A percentile compares a stretch with the other conserved stretches of the same genome.
Evolutionary conservation across 2,888 invertebrate species (phyloP).

Genomic region (Acanthacorydalis orientalis): DNA sequence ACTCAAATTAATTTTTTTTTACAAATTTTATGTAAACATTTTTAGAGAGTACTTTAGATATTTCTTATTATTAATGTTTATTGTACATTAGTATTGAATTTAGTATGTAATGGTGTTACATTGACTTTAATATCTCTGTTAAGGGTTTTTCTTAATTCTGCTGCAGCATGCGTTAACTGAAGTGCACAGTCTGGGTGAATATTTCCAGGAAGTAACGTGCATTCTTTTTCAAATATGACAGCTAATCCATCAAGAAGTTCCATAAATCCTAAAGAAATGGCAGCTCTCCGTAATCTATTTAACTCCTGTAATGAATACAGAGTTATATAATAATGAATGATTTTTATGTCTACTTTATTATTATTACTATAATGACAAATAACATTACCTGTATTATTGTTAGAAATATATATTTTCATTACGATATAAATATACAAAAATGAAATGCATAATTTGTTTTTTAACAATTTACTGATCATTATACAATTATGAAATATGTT

Average conservation of each 20-base stretch:
- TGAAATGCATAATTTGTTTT: too few species aligned
- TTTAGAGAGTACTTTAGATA: too few species aligned
- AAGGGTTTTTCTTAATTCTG: constrained; percentile 57
- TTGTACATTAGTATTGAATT: constrained; percentile 15
- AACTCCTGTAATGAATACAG: constrained; percentile 69
- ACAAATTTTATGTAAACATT: too few species aligned
- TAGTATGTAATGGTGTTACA: constrained; percentile 23
- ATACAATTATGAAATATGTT: too few species aligned
- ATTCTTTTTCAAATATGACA: constrained; percentile 75
- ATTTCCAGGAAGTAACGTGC: constrained; percentile 55
- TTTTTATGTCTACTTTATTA: too few species aligned
- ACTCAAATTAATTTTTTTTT: too few species aligned
- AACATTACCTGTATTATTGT: too few species aligned
- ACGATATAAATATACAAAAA: too few species aligned
- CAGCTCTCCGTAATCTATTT: constrained; percentile 77
- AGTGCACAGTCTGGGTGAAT: constrained; percentile 76
- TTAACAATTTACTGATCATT: too few species aligned
- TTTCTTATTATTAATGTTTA: not conserved
- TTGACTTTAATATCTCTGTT: constrained; percentile 28
- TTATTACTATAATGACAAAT: too few species aligned
- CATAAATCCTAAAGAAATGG: constrained; percentile 79
- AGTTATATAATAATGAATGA: too few species aligned
- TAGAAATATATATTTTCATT: too few species aligned
- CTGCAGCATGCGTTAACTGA: constrained; percentile 79
- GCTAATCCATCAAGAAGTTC: constrained; percentile 77